These are phyloP conservation scores for Augochlorella aurata DNA, from an alignment of 2,888 invertebrate species.

Conservation along the genomic window DNA sequence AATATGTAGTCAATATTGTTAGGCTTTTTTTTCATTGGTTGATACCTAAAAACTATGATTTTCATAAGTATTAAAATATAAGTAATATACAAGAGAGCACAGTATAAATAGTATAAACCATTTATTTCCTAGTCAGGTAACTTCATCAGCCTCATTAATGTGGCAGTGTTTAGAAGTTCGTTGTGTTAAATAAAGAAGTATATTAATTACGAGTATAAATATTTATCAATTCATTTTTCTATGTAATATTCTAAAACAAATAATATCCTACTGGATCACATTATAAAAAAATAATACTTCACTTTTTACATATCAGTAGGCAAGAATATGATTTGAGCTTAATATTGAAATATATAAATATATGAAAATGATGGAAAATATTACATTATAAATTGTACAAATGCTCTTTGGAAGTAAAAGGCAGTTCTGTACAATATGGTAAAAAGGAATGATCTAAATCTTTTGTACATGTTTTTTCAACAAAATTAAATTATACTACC, in stretches of 20 bases:
- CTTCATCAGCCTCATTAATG: not conserved
- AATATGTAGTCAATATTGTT: not conserved
- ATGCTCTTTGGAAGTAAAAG: not conserved
- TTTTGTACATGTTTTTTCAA: not conserved
- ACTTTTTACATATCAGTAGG: not conserved
- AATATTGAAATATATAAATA: slow-evolving; percentile 7
- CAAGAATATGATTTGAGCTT: not conserved
- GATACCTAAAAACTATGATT: not conserved
- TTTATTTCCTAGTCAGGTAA: slow-evolving; percentile 15
- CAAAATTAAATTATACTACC: not conserved
- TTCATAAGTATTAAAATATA: not conserved
- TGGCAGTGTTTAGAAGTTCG: slow-evolving; percentile 23
- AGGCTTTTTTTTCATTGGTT: not conserved
- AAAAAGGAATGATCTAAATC: not conserved
- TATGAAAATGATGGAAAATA: not conserved
- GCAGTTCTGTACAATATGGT: slow-evolving; percentile 25
- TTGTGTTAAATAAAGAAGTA: not conserved
- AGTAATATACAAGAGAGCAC: slow-evolving; percentile 9
- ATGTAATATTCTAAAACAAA: slow-evolving; percentile 4
- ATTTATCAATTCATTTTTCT: not conserved
- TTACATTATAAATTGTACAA: not conserved
- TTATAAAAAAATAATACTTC: not conserved
- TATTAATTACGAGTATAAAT: not conserved
- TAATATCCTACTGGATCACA: not conserved
- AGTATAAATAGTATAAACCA: slow-evolving; percentile 11